phyloP scores from a whole-genome alignment of 2,888 invertebrate species.

The Drosophila formosana region DNA sequence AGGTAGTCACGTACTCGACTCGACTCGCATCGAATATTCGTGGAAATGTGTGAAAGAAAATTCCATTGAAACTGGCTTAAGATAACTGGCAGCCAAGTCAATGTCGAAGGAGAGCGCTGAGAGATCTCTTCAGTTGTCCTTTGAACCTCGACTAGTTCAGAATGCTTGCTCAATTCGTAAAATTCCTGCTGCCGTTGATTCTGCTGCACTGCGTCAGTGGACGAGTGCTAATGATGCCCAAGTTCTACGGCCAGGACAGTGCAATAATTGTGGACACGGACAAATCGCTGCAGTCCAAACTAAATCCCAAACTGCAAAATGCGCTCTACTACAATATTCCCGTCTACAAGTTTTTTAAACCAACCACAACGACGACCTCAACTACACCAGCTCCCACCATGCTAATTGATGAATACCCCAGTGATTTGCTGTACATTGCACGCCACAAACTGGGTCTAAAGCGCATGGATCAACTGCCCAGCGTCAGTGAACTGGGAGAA shows the following conservation, averaged over 20 bases:
- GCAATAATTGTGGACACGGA: constrained; percentile 65
- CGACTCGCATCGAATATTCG: constrained; percentile 39
- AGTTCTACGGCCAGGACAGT: constrained; percentile 70
- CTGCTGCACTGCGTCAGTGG: constrained; percentile 53
- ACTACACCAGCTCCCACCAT: constrained; percentile 25
- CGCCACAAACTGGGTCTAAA: constrained; percentile 74
- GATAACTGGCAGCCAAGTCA: constrained; percentile 19
- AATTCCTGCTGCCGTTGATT: constrained; percentile 42
- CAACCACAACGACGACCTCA: constrained; percentile 27
- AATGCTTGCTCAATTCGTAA: constrained; percentile 43
- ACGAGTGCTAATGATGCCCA: constrained; percentile 41
- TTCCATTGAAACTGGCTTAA: constrained; percentile 34
- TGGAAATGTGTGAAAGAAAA: constrained; percentile 32
- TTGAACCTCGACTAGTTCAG: constrained; percentile 44
- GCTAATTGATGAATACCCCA: constrained; percentile 66
- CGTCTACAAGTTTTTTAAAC: constrained; percentile 66
- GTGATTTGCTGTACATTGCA: constrained; percentile 78
- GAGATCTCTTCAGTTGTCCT: constrained; percentile 57
- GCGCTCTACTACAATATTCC: constrained; percentile 63
- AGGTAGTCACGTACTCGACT: constrained; percentile 51
- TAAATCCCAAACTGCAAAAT: constrained; percentile 53
- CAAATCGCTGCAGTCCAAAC: constrained; percentile 22
- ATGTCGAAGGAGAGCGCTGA: constrained; percentile 4
- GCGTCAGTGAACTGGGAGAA: constrained; percentile 73
- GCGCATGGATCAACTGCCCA: constrained; percentile 74